Percentiles rank a stretch among this genome's conserved stretches.
phyloP scores from a whole-genome alignment of 2,797 vertebrate species.

The Tadarida brasiliensis region DNA sequence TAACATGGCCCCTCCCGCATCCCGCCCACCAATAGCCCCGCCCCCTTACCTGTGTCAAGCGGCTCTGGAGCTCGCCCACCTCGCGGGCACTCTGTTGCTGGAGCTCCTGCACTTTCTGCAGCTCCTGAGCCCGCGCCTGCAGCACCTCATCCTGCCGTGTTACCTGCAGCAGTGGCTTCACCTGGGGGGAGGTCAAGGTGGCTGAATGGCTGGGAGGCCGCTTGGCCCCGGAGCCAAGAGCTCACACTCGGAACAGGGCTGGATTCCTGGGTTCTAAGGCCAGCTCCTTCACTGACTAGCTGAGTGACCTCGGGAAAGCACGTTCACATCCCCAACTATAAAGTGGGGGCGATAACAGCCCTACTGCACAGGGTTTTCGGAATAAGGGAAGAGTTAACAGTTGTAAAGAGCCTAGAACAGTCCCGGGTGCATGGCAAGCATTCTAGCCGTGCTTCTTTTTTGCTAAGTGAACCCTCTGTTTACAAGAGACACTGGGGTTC shows the following conservation, averaged over 20 bases:
- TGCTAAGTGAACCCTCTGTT: background rate
- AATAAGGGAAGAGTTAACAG: background rate
- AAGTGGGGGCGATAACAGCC: no score
- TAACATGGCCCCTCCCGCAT: accelerated
- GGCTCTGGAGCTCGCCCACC: slow-evolving; percentile 90
- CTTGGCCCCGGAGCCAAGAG: background rate
- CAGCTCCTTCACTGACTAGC: background rate
- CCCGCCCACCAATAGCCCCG: accelerated
- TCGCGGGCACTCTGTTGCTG: slow-evolving; percentile 90
- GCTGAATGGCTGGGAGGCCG: accelerated
- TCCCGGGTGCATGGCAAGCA: background rate
- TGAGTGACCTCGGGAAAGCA: background rate
- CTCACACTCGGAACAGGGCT: background rate
- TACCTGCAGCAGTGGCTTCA: slow-evolving; percentile 95
- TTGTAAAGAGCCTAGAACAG: background rate
- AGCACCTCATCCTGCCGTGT: slow-evolving; percentile 96
- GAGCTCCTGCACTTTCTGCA: slow-evolving; percentile 93
- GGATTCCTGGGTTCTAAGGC: background rate
- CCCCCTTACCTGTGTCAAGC: slow-evolving; percentile 90
- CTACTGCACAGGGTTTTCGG: background rate
- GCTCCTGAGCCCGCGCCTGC: slow-evolving; percentile 91
- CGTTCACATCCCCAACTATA: background rate
- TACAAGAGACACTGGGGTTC: background rate
- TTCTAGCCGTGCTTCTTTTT: background rate
- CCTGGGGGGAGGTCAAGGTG: slow-evolving; percentile 83